A percentile compares a stretch with the other conserved stretches of the same genome.
Evolutionary conservation across 2,113 vertebrate species (phyloP).

Genomic region (Meles meles): DNA sequence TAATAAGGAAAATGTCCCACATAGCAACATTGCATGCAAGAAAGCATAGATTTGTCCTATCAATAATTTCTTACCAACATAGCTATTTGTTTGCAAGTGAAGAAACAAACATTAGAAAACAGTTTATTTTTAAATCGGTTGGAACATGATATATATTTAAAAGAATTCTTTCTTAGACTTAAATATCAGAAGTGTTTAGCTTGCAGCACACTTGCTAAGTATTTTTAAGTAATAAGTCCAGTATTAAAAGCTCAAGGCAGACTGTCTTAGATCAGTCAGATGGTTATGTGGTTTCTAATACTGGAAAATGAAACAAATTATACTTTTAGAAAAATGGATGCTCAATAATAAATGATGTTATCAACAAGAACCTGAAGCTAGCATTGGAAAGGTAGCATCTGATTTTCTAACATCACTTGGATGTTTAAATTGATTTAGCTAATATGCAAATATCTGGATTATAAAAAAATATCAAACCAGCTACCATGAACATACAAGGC

Average conservation of each 20-base stretch:
- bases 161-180: constrained; percentile 29
- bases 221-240: constrained; percentile 27
- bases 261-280: not conserved
- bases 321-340: not conserved
- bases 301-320: constrained; percentile 22
- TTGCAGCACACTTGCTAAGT: not conserved
- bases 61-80: constrained; percentile 44
- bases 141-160: constrained; percentile 9
- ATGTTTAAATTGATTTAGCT: constrained; percentile 25
- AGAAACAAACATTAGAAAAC: constrained; percentile 20
- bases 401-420: constrained; percentile 44
- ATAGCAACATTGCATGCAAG: not conserved
- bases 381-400: constrained; percentile 53
- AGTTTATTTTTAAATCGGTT: constrained; percentile 20
- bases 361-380: constrained; percentile 67
- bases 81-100: constrained; percentile 27
- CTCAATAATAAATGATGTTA: constrained; percentile 4
- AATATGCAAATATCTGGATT: not conserved
- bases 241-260: not conserved
- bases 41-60: not conserved
- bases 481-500: not conserved
- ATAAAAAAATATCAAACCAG: not conserved
- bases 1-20: constrained; percentile 62
- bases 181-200: constrained; percentile 18
- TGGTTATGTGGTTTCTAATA: not conserved